A percentile compares a stretch with the other conserved stretches of the same genome.
Conservation (phyloP, 2,888 invertebrate genomes). For the Furcula furcula region DNA sequence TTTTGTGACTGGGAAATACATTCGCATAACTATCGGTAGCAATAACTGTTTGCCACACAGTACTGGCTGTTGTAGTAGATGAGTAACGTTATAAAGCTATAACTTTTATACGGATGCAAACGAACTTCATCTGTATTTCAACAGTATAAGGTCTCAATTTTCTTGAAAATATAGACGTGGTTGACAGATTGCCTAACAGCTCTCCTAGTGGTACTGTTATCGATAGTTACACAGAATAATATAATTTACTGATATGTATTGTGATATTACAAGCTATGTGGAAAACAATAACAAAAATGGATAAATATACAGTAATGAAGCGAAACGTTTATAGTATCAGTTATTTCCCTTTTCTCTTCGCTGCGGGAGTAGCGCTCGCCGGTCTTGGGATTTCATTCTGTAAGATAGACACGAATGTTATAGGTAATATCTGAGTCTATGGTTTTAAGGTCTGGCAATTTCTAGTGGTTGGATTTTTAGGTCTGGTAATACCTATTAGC, state of each 20-base stretch:
- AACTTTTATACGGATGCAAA: too few relatives aligned
- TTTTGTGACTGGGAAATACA: constrained; percentile 47
- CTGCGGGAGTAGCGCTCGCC: constrained; percentile 70
- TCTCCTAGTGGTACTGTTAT: constrained; percentile 25
- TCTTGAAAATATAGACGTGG: too few relatives aligned
- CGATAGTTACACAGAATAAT: constrained; percentile 52
- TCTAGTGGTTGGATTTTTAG: too few relatives aligned
- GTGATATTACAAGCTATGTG: constrained; percentile 79
- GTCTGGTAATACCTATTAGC: too few relatives aligned
- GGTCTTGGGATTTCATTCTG: constrained; percentile 64
- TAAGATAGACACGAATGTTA: too few relatives aligned
- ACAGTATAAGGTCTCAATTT: too few relatives aligned
- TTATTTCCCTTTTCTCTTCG: constrained; percentile 80
- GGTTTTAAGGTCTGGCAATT: too few relatives aligned
- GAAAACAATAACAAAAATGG: constrained; percentile 68
- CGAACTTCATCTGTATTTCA: too few relatives aligned
- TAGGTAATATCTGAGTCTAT: too few relatives aligned
- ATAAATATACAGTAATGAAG: constrained; percentile 73
- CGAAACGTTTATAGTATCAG: constrained; percentile 58
- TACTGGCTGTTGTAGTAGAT: too few relatives aligned
- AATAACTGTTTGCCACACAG: background rate
- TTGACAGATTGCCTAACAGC: too few relatives aligned
- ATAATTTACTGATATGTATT: constrained; percentile 70
- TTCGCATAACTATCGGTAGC: constrained; percentile 48
- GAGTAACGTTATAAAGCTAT: too few relatives aligned